Percentiles rank a stretch among this genome's conserved stretches.
Evolutionary conservation across 2,888 invertebrate genomes (phyloP).

Genomic region (Eilema depressum): DNA sequence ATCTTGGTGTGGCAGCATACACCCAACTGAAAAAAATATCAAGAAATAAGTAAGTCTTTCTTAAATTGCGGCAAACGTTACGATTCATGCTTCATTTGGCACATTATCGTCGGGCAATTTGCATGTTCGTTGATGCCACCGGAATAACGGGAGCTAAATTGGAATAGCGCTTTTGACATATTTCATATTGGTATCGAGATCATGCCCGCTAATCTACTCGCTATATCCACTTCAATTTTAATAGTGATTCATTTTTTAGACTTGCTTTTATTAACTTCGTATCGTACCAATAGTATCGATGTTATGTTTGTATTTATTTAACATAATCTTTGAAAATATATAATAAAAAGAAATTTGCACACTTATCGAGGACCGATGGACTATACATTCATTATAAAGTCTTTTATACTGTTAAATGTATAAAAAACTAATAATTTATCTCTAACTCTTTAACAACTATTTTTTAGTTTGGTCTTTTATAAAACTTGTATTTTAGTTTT

Average conservation of each 20-base stretch:
- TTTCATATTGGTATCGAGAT: slow-evolving; percentile 48
- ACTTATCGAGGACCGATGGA: too few relatives aligned
- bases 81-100: slow-evolving; percentile 69
- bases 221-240: slow-evolving; percentile 27
- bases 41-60: not conserved
- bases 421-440: too few relatives aligned
- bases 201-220: slow-evolving; percentile 32
- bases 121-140: slow-evolving; percentile 64
- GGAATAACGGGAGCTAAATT: slow-evolving; percentile 70
- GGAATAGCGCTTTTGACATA: slow-evolving; percentile 59
- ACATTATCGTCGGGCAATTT: slow-evolving; percentile 71
- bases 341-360: too few relatives aligned
- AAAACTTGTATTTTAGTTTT: not conserved
- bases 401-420: too few relatives aligned
- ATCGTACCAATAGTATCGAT: too few relatives aligned
- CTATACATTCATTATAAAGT: too few relatives aligned
- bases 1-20: not conserved
- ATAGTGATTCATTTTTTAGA: slow-evolving; percentile 19
- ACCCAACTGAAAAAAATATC: not conserved
- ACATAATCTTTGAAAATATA: not conserved
- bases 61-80: slow-evolving; percentile 39
- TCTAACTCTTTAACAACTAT: not conserved
- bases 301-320: not conserved
- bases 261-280: not conserved
- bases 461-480: not conserved